Evolutionary conservation across 2,113 vertebrate species (phyloP), one percentile per base, ranked within the genome.

Genomic region (Saguinus midas): DNA sequence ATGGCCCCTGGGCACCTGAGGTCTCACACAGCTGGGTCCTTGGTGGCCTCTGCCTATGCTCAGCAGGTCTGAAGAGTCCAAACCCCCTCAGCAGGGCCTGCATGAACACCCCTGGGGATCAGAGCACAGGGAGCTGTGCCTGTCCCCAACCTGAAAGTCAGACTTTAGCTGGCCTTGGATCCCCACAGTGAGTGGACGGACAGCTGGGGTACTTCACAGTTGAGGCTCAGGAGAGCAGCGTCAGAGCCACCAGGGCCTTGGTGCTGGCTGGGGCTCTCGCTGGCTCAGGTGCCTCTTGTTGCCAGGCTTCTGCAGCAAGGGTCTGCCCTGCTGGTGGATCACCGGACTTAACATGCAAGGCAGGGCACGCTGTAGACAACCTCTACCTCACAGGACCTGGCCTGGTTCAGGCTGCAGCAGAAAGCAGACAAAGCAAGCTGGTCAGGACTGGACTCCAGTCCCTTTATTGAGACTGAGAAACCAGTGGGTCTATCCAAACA

Each of bases 401-500:
- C 83, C 78, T 83, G 58, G 61, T 61, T 87, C 92, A 72, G 55
- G 80, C 80, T 90, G 43, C 72, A 90, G 94, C 58, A 94, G 45
- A 72, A 96, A 78, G n/a, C 64, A n/a, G 91, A 98, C 96, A 96
- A 92, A 97, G 58, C 12, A 55, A 96, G 87, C 68, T 81, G 58
- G 76, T 92, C 82, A 95, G 84, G 93, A 85, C 96, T 97, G 94
- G 96, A 96, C 95, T 97, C 96, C 84, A 66, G 97, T 96, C 96
- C 97, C 90, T 98, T 98, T 98, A 98, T 98, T 98, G 92, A 97
- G 93, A 96, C 86, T 92, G 86, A 97, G 52, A 85, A 84, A 57
- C 96, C 97, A 95, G 87, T 95, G 75, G 83, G 72, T 97, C 95
- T 96, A 96, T 78, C 64, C 83, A 96, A 97, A 97, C 96, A 97